Base-by-base conservation (phyloP, 2,797 vertebrate genomes). In the Merluccius polli region DNA sequence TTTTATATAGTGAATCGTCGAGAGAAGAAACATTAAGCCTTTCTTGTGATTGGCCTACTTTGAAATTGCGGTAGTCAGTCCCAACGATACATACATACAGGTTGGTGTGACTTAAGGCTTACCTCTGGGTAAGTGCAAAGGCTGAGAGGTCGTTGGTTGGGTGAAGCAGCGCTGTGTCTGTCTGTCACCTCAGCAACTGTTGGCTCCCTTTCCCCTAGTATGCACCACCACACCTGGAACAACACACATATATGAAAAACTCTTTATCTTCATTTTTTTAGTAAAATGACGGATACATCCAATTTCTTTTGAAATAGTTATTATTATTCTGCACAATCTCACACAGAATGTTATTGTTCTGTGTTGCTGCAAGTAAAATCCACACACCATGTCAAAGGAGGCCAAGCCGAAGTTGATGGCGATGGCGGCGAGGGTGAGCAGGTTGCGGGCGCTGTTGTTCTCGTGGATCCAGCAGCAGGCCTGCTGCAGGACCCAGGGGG, bases 401-500 rank as follows among this genome's bases (percentile, higher is more conserved):
- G 86, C 90, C 78, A 93, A 77, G 76, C 83, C 83, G 38, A 94
- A 93, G 85, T 94, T 94, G 74, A 93, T 81, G 71, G 83, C 9
- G 11, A 95, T 90, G 44, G 93, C 93, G 0, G 89, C 78, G 12
- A 95, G 75, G 3, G 93, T 94, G 81, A 94, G 89, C 29, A 94
- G 72, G 83, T 90, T 93, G 24, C 93, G 90, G 73, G 92, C 90
- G 2, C 85, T 87, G 88, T 94, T 93, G 89, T 94, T 93, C 78
- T 95, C 93, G 15, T 94, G 93, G 76, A 95, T 92, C 91, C 91
- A 93, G 80, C 93, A 93, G 83, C 93, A 93, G 36, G 93, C 65
- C 1, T 90, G 79, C 83, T 93, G 93, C 78, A 94, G 86, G 0
- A 75, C 24, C 0, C 21, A 0, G 0, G 94, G 93, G n/a, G 81